A percentile compares a stretch with the other conserved stretches of the same genome.
These are phyloP conservation scores for Oegoconia quadripuncta DNA, from an alignment of 2,888 invertebrate species.

Conservation along the genomic window DNA sequence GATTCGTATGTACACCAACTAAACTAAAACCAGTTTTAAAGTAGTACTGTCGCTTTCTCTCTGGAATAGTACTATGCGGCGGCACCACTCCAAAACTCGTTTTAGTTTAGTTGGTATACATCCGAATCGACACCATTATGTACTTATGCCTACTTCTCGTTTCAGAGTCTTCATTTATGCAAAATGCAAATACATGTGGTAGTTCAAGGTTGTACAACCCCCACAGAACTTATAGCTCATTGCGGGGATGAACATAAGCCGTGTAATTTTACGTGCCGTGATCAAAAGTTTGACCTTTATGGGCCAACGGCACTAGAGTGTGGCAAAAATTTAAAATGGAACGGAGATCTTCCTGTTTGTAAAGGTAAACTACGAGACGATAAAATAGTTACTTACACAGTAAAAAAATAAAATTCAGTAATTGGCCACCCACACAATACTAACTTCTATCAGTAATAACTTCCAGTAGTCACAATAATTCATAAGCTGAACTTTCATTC, in stretches of 20 bases:
- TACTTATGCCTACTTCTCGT: slow-evolving; percentile 7
- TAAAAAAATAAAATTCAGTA: too few species aligned
- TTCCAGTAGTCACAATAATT: too few species aligned
- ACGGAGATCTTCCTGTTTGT: slow-evolving; percentile 55
- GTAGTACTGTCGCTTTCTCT: too few species aligned
- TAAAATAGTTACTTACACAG: too few species aligned
- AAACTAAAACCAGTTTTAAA: too few species aligned
- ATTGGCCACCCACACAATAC: too few species aligned
- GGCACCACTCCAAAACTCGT: too few species aligned
- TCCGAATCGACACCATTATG: background rate
- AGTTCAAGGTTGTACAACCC: slow-evolving; percentile 55
- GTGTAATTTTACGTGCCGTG: slow-evolving; percentile 61
- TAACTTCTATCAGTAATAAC: too few species aligned
- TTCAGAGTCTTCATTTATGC: slow-evolving; percentile 59
- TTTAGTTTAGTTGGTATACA: slow-evolving; percentile 3
- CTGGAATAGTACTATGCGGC: too few species aligned
- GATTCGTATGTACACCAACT: too few species aligned
- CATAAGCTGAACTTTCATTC: too few species aligned
- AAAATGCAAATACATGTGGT: slow-evolving; percentile 66
- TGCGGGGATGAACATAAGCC: slow-evolving; percentile 42
- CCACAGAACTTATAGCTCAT: slow-evolving; percentile 49
- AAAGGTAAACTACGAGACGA: slow-evolving; percentile 45
- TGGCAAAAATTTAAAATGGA: slow-evolving; percentile 52
- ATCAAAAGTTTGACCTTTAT: slow-evolving; percentile 40
- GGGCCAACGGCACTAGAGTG: slow-evolving; percentile 45